Evolutionary conservation across 2,797 vertebrate genomes (phyloP), one percentile per base, ranked within the genome.

Genomic region (Bufotes viridis): DNA sequence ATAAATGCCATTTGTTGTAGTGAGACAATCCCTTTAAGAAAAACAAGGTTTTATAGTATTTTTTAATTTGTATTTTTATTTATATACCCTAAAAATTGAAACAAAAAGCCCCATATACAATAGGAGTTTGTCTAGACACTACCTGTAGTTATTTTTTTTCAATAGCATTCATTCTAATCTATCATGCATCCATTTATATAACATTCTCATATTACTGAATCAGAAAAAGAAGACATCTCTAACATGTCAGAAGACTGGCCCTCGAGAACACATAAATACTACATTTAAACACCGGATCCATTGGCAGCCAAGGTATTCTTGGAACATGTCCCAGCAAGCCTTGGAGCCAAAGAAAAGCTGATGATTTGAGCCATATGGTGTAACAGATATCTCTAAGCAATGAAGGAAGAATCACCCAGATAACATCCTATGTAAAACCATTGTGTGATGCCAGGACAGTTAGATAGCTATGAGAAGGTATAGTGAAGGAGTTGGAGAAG

Each of bases 301-400:
- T 13, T 55, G 20, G 7, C n/a, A 76, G 74, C 74, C 74, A 76
- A 75, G 74, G 20, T n/a, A 55, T 78, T 78, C 22, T 78, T 78
- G 74, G 74, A 55, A 53, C 22, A 24, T n/a, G 1, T 78, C 74
- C 74, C 74, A 17, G 74, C 20, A 78, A 24, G 74, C 49, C 74
- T 55, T 78, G 22, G 20, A 53, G 74, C 74, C 74, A 78, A 78
- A 78, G 74, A 78, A 49, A 78, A 78, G 74, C 22, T 78, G 22
- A 15, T 55, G 42, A 78, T 78, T 53, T 55, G n/a, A 22, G 22
- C 78, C 24, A 22, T 81, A 78, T 78, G 74, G 74, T 53, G 24
- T 53, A 53, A 55, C 74, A 78, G 74, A 78, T 18, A 78, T 22
- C 49, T 78, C 49, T 8, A 15, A 78, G 51, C 74, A 24, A 55